phyloP scores from a whole-genome alignment of 2,888 invertebrate species.

The Brenthis hecate region DNA sequence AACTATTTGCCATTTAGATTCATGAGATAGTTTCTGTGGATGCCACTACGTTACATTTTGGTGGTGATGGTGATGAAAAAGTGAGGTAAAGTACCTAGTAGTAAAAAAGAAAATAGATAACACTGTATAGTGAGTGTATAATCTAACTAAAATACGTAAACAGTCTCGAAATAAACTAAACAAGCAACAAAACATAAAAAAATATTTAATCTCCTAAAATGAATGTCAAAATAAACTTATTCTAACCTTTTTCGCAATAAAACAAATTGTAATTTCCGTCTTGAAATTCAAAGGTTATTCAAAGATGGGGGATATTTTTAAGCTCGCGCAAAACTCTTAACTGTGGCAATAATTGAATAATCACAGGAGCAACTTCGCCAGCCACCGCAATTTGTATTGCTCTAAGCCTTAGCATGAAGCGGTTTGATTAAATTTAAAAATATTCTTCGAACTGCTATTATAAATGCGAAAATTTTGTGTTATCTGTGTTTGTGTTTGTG shows the following conservation, averaged over 20 bases:
- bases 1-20: too few species aligned
- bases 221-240: constrained; percentile 33
- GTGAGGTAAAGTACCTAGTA: too few species aligned
- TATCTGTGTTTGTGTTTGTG: too few species aligned
- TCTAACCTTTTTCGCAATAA: constrained; percentile 35
- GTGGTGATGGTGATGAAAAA: too few species aligned
- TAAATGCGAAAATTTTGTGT: not conserved
- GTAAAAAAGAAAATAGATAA: too few species aligned
- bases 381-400: constrained; percentile 44
- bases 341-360: constrained; percentile 56
- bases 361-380: constrained; percentile 50
- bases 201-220: constrained; percentile 31
- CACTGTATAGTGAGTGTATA: too few species aligned
- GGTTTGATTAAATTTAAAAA: constrained; percentile 36
- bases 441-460: not conserved
- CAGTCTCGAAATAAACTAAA: constrained; percentile 3
- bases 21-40: too few species aligned
- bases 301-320: constrained; percentile 40
- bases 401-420: constrained; percentile 30
- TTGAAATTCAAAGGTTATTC: constrained; percentile 36
- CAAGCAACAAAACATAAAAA: constrained; percentile 16
- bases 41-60: too few species aligned
- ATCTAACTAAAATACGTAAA: not conserved
- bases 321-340: constrained; percentile 41
- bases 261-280: constrained; percentile 38